Evolutionary conservation across 1,140 invertebrate species (phyloP).

Genomic region (Procambarus clarkii): DNA sequence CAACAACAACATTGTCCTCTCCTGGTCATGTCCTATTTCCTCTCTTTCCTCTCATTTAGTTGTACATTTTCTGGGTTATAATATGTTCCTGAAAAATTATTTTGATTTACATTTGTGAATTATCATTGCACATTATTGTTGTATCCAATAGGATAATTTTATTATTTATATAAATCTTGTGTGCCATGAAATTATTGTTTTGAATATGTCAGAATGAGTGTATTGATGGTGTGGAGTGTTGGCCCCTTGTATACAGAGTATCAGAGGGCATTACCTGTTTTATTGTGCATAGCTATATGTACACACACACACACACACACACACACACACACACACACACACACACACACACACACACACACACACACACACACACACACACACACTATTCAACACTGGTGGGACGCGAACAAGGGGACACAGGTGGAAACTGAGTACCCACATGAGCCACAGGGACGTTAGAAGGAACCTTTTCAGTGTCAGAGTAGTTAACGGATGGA

Average conservation of each 20-base stretch:
- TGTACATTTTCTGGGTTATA: constrained; percentile 24
- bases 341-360: too few relatives aligned
- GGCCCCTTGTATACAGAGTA: constrained; percentile 12
- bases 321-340: not conserved
- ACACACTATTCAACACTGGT: not conserved
- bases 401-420: too few relatives aligned
- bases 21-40: too few relatives aligned
- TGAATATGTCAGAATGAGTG: constrained; percentile 4
- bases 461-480: too few relatives aligned
- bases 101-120: constrained; percentile 54
- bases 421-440: too few relatives aligned
- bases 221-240: constrained; percentile 12
- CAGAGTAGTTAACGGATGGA: too few relatives aligned
- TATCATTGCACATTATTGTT: constrained; percentile 52
- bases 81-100: constrained; percentile 38
- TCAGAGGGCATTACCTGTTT: constrained; percentile 5
- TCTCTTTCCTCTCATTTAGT: too few relatives aligned
- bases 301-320: constrained; percentile 25
- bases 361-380: not conserved
- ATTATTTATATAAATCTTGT: constrained; percentile 59
- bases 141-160: constrained; percentile 56
- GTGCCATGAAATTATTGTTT: constrained; percentile 50
- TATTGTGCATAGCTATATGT: not conserved
- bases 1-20: too few relatives aligned
- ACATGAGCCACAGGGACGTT: too few relatives aligned